These are phyloP conservation scores for Drosophila sturtevanti DNA, from an alignment of 1,140 invertebrate species.

Conservation along the genomic window DNA sequence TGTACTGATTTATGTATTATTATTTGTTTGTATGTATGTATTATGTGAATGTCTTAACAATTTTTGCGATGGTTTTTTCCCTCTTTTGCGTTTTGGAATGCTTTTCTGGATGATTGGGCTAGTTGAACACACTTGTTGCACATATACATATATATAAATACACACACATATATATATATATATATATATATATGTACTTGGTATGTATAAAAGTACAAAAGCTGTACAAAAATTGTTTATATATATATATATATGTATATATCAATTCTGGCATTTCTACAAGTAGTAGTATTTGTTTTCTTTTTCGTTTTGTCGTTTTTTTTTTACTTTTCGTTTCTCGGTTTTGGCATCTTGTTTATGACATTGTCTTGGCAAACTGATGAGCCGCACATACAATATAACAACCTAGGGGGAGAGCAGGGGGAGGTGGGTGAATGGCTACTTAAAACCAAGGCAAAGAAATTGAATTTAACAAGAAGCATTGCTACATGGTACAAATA, in stretches of 20 bases:
- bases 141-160: neutral
- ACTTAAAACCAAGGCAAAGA: conserved; percentile 48
- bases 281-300: conserved; percentile 23
- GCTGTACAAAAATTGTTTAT: conserved; percentile 24
- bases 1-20: conserved; percentile 46
- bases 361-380: conserved; percentile 48
- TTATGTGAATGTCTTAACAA: conserved; percentile 40
- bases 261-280: conserved; percentile 24
- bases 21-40: conserved; percentile 32
- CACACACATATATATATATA: neutral
- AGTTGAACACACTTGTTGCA: conserved; percentile 2
- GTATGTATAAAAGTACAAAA: conserved; percentile 74
- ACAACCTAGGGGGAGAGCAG: conserved; percentile 29
- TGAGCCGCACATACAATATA: conserved; percentile 18
- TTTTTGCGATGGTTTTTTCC: conserved; percentile 28
- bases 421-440: neutral
- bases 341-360: conserved; percentile 66
- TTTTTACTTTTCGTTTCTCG: conserved; percentile 5
- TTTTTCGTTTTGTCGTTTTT: conserved; percentile 24
- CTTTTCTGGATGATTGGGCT: conserved; percentile 12
- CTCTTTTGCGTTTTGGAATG: conserved; percentile 38
- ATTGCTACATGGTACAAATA: conserved; percentile 57
- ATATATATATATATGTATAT: too few species aligned
- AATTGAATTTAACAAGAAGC: conserved; percentile 74
- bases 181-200: neutral